phyloP scores from a whole-genome alignment of 2,113 vertebrate genomes.

The Bombycilla garrulus region DNA sequence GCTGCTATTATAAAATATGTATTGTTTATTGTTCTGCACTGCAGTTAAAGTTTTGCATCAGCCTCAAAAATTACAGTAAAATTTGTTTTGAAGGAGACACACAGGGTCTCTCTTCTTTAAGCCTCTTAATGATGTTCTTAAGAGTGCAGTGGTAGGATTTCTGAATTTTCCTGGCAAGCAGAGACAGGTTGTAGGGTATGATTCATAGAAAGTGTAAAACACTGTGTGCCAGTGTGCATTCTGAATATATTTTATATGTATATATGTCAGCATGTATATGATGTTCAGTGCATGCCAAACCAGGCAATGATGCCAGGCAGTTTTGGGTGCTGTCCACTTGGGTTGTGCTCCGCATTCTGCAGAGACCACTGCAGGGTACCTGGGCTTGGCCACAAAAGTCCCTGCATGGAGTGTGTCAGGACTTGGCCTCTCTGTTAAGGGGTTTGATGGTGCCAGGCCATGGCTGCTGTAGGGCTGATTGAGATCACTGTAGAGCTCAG shows the following conservation, averaged over 20 bases:
- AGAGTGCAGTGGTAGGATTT: not conserved
- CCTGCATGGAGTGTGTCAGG: not conserved
- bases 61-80: conserved; percentile 60
- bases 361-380: not conserved
- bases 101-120: conserved; percentile 9
- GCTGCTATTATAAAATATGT: conserved; percentile 64
- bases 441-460: not conserved
- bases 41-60: conserved; percentile 67
- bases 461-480: not conserved
- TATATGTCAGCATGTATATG: not conserved
- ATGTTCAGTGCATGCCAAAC: not conserved
- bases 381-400: not conserved
- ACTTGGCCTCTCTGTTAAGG: not conserved
- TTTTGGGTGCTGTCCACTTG: not conserved
- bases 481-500: not conserved
- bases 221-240: not conserved
- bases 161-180: conserved; percentile 7
- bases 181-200: not conserved
- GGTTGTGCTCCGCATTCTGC: not conserved
- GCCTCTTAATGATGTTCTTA: conserved; percentile 41
- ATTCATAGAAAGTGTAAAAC: conserved; percentile 21
- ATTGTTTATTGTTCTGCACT: conserved; percentile 65
- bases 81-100: conserved; percentile 62
- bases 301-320: not conserved
- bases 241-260: not conserved